Evolutionary conservation across 2,888 invertebrate genomes (phyloP).

Genomic region (Caenorhabditis imperialis): DNA sequence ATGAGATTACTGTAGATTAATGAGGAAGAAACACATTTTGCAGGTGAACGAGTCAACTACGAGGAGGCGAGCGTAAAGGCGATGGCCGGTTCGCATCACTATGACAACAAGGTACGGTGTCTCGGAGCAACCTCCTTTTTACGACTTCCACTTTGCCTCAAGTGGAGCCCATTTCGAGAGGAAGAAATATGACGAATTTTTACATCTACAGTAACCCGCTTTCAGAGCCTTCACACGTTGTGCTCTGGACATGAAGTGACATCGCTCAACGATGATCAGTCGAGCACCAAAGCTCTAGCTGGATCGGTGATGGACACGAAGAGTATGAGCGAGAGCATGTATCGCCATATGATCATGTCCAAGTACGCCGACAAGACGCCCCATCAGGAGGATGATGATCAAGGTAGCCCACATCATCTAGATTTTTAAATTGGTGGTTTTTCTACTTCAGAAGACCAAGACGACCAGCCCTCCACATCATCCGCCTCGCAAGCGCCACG

Average conservation of each 20-base stretch:
- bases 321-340: slow-evolving; percentile 63
- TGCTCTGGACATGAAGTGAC: slow-evolving; percentile 69
- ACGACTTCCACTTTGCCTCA: too few species aligned
- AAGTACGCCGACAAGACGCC: slow-evolving; percentile 37
- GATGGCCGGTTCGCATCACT: slow-evolving; percentile 84
- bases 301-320: slow-evolving; percentile 73
- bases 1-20: slow-evolving; percentile 18
- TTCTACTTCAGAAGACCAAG: slow-evolving; percentile 31
- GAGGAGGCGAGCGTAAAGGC: slow-evolving; percentile 84
- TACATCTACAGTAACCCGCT: too few species aligned
- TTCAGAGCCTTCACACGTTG: slow-evolving; percentile 75
- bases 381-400: slow-evolving; percentile 18
- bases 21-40: slow-evolving; percentile 16
- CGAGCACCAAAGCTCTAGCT: slow-evolving; percentile 69
- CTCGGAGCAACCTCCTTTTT: too few species aligned
- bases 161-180: too few species aligned
- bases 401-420: slow-evolving; percentile 5
- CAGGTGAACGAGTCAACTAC: slow-evolving; percentile 71
- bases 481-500: slow-evolving; percentile 9
- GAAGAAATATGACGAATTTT: too few species aligned
- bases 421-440: neutral
- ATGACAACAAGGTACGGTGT: slow-evolving; percentile 75
- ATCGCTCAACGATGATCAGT: slow-evolving; percentile 70
- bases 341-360: slow-evolving; percentile 32
- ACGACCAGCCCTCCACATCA: slow-evolving; percentile 37